Evolutionary conservation across 2,888 invertebrate genomes (phyloP), one percentile per base, ranked within the genome.

Genomic region (Orgyia antiqua): DNA sequence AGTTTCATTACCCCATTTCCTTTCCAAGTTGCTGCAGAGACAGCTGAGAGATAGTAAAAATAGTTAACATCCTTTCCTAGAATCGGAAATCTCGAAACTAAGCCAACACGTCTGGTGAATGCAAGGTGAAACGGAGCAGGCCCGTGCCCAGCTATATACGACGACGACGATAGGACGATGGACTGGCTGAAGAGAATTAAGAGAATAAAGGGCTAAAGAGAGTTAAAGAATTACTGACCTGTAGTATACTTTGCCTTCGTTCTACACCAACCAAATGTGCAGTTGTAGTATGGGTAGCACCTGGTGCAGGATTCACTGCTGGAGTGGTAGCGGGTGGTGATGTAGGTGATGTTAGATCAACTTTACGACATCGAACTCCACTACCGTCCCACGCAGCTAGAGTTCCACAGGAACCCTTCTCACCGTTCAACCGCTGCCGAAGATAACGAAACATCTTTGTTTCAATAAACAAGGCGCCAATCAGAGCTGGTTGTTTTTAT

Each of bases 321-420:
- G 83, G 84, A 0, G 79, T 74, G 1, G 69, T 46, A 0, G 76
- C 70, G 1, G 82, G 66, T 0, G 86, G 84, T 0, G 84, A 82
- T 0, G 83, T 76, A 0, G 87, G 86, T 0, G 84, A 83, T 1
- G 84, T 83, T 3, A 86, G 58, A 42, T 86, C 86, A 21, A 87
- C 87, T 64, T 90, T 90, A 33, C 90, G 87, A 57, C 90, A 90
- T 18, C 90, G 71, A 13, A 90, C 90, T 3, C 88, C 89, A 24
- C 88, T 87, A 3, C 89, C 88, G 42, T 90, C 90, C 90, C 90
- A 90, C n/a, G 89, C 89, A 0, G 90, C 89, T 19, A 90, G 88
- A n/a, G 89, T 89, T 46, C 89, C 88, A 54, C 89, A 91, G 31
- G 90, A 89, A 23, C 89, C 89, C 60, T 90, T 91, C 57, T 92